Evolutionary conservation across 2,888 invertebrate species (phyloP).

Genomic region (Clepsis dumicolana): DNA sequence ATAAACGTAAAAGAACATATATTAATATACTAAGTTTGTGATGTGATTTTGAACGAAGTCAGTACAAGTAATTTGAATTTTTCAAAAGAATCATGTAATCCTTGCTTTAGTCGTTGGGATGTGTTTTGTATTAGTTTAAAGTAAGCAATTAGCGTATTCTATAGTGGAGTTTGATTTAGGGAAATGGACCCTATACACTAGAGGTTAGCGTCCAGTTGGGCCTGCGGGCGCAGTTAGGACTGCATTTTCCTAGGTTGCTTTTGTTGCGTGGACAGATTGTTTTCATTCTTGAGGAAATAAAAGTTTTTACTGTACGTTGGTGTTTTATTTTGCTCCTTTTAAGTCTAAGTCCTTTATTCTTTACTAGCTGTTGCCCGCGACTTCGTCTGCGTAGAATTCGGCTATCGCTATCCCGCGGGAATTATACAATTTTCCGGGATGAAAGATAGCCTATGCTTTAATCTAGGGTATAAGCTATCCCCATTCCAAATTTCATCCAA

Average conservation of each 20-base stretch:
- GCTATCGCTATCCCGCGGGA: too few species aligned
- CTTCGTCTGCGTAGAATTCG: too few species aligned
- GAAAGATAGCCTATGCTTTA: too few species aligned
- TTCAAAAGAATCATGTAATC: conserved; percentile 71
- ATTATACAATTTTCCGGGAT: too few species aligned
- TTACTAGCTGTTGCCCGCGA: too few species aligned
- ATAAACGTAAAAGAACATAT: conserved; percentile 50
- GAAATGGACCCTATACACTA: conserved; percentile 33
- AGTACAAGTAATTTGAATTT: conserved; percentile 72
- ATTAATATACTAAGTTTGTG: conserved; percentile 62
- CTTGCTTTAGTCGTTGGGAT: conserved; percentile 68
- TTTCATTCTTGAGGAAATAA: conserved; percentile 61
- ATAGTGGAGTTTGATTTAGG: conserved; percentile 34
- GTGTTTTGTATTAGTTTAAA: conserved; percentile 60
- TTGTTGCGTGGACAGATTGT: conserved; percentile 66
- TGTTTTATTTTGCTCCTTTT: conserved; percentile 45
- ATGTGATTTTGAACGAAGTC: conserved; percentile 74
- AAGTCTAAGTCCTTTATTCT: too few species aligned
- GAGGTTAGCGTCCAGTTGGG: conserved; percentile 44
- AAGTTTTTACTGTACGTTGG: conserved; percentile 58
- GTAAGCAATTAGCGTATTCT: conserved; percentile 32
- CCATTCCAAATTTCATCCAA: too few species aligned
- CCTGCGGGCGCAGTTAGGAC: conserved; percentile 45
- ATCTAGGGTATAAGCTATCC: too few species aligned
- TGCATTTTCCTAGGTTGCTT: conserved; percentile 62